These are phyloP conservation scores for Astropecten irregularis DNA, from an alignment of 53 echinoderm and acorn worm genomes.

Conservation along the genomic window DNA sequence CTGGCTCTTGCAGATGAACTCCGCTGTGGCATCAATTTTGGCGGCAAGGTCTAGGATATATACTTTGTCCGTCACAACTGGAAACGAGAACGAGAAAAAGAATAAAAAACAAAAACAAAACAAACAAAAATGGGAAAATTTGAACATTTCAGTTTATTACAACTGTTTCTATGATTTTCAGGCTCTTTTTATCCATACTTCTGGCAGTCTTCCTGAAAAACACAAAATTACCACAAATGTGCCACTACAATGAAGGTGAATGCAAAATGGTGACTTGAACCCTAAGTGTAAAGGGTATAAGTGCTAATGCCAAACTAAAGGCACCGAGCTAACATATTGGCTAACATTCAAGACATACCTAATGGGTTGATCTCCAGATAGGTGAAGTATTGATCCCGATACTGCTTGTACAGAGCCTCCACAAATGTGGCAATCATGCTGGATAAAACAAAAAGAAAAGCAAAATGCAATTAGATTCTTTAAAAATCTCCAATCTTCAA, in stretches of 20 bases:
- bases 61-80: slow-evolving; percentile 95
- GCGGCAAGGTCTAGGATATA: slow-evolving; percentile 93
- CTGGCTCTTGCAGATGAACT: slow-evolving; percentile 86
- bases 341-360: slow-evolving; percentile 58
- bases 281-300: too few relatives aligned
- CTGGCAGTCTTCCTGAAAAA: too few relatives aligned
- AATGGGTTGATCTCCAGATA: slow-evolving; percentile 97
- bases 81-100: neutral
- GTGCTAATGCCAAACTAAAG: too few relatives aligned
- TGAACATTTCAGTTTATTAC: too few relatives aligned
- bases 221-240: too few relatives aligned
- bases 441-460: neutral
- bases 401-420: slow-evolving; percentile 81
- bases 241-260: too few relatives aligned
- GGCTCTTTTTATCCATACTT: too few relatives aligned
- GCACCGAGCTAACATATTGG: too few relatives aligned
- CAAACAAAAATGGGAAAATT: too few relatives aligned
- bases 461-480: neutral
- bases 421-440: slow-evolving; percentile 90
- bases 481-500: too few relatives aligned
- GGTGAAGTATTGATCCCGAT: slow-evolving; percentile 84
- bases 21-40: slow-evolving; percentile 92
- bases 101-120: neutral
- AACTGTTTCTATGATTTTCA: too few relatives aligned
- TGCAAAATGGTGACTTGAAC: too few relatives aligned